A percentile compares a stretch with the other conserved stretches of the same genome.
phyloP scores from a whole-genome alignment of 2,113 vertebrate species.

The Euleptes europaea region DNA sequence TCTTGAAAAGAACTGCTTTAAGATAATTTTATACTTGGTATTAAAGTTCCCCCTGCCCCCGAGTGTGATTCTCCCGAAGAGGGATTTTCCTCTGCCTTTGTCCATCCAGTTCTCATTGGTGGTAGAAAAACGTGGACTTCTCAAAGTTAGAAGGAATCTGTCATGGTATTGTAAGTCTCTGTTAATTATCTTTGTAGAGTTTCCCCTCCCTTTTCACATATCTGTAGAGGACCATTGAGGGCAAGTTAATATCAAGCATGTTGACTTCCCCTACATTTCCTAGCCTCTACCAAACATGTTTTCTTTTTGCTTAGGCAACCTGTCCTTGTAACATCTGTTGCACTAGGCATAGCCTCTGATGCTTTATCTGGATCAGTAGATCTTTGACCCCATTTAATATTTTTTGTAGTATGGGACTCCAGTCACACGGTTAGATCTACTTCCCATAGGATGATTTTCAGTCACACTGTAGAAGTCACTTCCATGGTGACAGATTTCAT shows the following conservation, averaged over 20 bases:
- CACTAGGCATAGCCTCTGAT: background rate
- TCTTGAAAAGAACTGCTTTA: background rate
- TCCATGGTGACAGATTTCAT: background rate
- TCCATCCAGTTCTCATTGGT: background rate
- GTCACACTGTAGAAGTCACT: background rate
- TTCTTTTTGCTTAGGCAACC: background rate
- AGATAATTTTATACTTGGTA: background rate
- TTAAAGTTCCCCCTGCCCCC: background rate
- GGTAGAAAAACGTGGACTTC: background rate
- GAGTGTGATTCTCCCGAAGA: background rate
- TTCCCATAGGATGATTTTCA: background rate
- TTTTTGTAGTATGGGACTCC: background rate
- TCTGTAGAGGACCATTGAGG: background rate
- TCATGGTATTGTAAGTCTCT: too few species aligned
- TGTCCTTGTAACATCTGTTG: background rate
- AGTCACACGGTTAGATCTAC: too few species aligned
- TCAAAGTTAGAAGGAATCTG: background rate
- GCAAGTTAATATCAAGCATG: background rate
- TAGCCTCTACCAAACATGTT: background rate
- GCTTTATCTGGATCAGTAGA: background rate
- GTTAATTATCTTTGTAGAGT: background rate
- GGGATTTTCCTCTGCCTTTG: background rate
- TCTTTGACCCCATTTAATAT: background rate
- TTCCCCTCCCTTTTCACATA: background rate
- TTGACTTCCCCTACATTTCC: too few species aligned